Evolutionary conservation across 1,140 invertebrate species (phyloP), one percentile per base, ranked within the genome.

Genomic region (Drosophila biarmipes): DNA sequence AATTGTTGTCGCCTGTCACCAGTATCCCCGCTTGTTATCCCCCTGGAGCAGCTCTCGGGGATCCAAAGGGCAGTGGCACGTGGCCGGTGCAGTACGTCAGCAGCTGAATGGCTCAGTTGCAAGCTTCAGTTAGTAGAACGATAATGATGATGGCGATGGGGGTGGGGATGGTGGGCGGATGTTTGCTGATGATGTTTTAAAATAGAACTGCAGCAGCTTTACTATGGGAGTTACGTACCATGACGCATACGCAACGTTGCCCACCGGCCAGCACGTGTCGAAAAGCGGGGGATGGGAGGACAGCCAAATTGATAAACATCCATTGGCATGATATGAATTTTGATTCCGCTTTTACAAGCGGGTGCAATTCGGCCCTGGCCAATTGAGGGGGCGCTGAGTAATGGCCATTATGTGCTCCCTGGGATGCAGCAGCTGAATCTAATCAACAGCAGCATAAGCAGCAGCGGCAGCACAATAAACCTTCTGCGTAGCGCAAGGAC

Each of bases 231-330:
- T 53, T 61, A 66, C 48, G 40, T 45, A 38, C 19, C 62, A 76
- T 85, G 66, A 84, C 76, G 76, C 66, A 85, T 77, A 85, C 80
- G 69, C 69, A 56, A 45, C 49, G 61, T 77, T 58, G 48, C 14
- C 57, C 35, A 34, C 2, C 29, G 15, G 24, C 12, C 4, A 12
- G 27, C 55, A 64, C 46, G 24, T 51, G 48, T 29, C 27, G 27
- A 43, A 43, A 27, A 8, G 24, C 5, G 7, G 12, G 17, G 24
- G 21, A 12, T 12, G 11, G 12, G 10, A 24, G 31, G 49, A 17
- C 11, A 48, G 49, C 38, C 27, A 59, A 71, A 78, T 75, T 75
- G 73, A 76, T 76, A 76, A 68, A 76, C 73, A 76, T 43, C 31
- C 54, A 59, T 58, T 76, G 73, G 31, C 72, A 76, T 68, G 73